Conservation (phyloP, 2,113 vertebrate species). For the Odocoileus virginianus region DNA sequence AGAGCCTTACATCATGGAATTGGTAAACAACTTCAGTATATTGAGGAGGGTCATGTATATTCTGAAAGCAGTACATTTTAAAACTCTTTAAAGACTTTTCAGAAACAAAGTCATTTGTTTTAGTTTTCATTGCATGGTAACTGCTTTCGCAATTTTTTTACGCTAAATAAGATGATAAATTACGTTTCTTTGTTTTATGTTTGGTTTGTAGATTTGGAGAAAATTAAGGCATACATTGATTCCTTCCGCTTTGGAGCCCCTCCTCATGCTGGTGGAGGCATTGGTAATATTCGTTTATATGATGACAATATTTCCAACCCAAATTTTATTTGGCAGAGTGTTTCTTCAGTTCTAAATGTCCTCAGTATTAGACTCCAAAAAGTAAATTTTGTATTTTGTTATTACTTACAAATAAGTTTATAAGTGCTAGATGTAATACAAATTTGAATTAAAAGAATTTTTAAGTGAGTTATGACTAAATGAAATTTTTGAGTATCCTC, state of each 20-base stretch:
- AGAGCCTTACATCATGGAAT: conserved; percentile 93
- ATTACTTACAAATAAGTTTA: background rate
- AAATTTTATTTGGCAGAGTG: conserved; percentile 17
- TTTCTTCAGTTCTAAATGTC: background rate
- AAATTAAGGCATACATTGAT: conserved; percentile 98
- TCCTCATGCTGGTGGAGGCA: conserved; percentile 96
- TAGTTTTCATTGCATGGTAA: background rate
- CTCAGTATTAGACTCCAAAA: background rate
- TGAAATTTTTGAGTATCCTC: background rate
- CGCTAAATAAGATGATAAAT: conserved; percentile 3
- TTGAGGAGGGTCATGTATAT: background rate
- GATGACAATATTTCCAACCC: background rate
- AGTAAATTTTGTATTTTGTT: conserved; percentile 8
- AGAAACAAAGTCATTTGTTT: background rate
- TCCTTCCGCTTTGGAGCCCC: conserved; percentile 97
- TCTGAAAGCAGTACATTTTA: background rate
- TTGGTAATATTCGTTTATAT: conserved; percentile 84
- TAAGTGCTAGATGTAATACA: background rate
- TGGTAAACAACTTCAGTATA: conserved; percentile 81
- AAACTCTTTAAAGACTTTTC: conserved; percentile 18
- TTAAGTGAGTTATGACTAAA: background rate
- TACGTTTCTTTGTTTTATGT: conserved; percentile 9
- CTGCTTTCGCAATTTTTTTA: background rate
- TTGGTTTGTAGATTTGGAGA: conserved; percentile 91
- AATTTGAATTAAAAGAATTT: background rate